Evolutionary conservation across 1,140 invertebrate genomes (phyloP).

Genomic region (Drosophila bipectinata): DNA sequence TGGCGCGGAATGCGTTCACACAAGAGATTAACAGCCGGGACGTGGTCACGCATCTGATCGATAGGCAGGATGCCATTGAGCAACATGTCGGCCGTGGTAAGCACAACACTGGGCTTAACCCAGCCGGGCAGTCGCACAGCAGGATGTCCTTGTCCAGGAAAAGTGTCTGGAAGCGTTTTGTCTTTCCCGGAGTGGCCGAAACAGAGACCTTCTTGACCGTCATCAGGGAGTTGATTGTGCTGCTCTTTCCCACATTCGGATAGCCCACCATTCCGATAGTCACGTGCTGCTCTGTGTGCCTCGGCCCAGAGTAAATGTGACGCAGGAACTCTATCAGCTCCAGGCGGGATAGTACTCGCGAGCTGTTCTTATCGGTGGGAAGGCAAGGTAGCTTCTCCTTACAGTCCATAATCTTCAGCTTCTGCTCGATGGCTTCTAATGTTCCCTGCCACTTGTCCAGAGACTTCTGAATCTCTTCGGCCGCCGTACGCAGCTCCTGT

Average conservation of each 20-base stretch:
- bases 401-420: constrained; percentile 27
- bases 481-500: constrained; percentile 75
- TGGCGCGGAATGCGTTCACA: constrained; percentile 89
- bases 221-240: constrained; percentile 97
- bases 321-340: constrained; percentile 89
- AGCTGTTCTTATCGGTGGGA: constrained; percentile 82
- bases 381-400: constrained; percentile 23
- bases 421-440: constrained; percentile 84
- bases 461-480: constrained; percentile 85
- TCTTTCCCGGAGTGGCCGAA: constrained; percentile 98
- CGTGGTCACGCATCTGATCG: constrained; percentile 95
- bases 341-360: constrained; percentile 86
- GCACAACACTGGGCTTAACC: constrained; percentile 98
- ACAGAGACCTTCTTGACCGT: constrained; percentile 96
- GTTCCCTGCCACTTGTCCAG: constrained; percentile 84
- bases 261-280: constrained; percentile 98
- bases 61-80: constrained; percentile 98
- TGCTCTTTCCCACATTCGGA: constrained; percentile 99
- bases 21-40: constrained; percentile 90
- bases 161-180: constrained; percentile 96
- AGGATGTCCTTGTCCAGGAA: constrained; percentile 92
- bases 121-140: constrained; percentile 99
- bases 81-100: constrained; percentile 96
- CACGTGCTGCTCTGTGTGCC: constrained; percentile 85
- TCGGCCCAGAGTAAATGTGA: constrained; percentile 86